Conservation (phyloP, 2,888 invertebrate genomes). For the Embidobia sp. region DNA sequence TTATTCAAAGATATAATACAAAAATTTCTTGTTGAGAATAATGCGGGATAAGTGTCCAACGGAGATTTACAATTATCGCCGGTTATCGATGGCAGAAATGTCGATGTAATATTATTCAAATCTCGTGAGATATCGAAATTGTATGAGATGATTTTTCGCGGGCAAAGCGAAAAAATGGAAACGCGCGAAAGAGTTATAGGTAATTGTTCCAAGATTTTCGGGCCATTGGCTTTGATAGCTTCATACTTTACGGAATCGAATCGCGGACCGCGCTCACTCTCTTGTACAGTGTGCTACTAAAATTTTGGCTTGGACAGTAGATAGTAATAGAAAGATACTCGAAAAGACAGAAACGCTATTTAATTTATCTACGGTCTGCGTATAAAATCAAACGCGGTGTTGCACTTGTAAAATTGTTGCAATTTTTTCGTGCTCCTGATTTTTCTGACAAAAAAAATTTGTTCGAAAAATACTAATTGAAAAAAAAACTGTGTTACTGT, state of each 20-base stretch:
- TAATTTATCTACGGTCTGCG: conserved; percentile 32
- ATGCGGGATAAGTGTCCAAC: no score
- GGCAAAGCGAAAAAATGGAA: conserved; percentile 50
- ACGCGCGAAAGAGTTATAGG: conserved; percentile 79
- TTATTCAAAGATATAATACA: no score
- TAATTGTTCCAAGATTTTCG: conserved; percentile 78
- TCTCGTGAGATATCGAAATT: conserved; percentile 20
- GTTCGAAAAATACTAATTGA: conserved; percentile 15
- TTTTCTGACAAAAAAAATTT: not conserved
- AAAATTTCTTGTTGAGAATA: no score
- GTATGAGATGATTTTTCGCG: conserved; percentile 2
- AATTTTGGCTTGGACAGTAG: conserved; percentile 60
- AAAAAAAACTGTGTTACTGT: conserved; percentile 8
- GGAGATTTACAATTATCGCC: no score
- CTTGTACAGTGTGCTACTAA: conserved; percentile 48
- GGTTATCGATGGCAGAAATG: not conserved
- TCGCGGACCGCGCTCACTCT: conserved; percentile 31
- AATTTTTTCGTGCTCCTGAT: not conserved
- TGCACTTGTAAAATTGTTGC: no score
- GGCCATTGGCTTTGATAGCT: conserved; percentile 80
- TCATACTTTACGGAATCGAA: conserved; percentile 77
- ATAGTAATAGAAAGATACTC: conserved; percentile 50
- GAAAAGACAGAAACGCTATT: conserved; percentile 43
- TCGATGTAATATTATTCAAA: conserved; percentile 36
- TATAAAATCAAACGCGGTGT: conserved; percentile 43